These are phyloP conservation scores for Lepus timidus DNA, from an alignment of 2,113 vertebrate species.

Conservation along the genomic window DNA sequence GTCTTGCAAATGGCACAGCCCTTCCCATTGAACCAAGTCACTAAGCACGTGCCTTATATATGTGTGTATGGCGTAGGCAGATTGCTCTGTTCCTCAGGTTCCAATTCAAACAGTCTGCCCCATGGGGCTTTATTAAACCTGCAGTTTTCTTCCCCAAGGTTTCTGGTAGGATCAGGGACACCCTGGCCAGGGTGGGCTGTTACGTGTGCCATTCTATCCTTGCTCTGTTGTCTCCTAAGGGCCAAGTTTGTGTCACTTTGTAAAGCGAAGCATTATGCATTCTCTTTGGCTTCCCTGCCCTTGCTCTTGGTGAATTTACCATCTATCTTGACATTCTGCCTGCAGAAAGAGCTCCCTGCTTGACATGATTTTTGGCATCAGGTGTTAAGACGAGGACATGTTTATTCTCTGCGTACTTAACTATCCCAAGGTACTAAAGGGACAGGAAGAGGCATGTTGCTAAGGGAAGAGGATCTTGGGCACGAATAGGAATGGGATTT, in stretches of 20 bases:
- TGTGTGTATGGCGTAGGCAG: accelerated
- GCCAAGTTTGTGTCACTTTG: not conserved
- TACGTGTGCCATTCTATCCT: not conserved
- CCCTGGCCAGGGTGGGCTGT: too few relatives aligned
- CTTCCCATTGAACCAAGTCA: too few relatives aligned
- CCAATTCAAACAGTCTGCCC: too few relatives aligned
- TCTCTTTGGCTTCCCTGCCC: not conserved
- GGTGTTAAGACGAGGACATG: not conserved
- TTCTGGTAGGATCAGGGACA: not conserved
- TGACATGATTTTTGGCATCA: not conserved
- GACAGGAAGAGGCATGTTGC: not conserved
- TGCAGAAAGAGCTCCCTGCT: not conserved
- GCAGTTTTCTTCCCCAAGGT: not conserved
- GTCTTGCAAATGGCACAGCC: not conserved
- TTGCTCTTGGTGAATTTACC: not conserved
- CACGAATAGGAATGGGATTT: not conserved
- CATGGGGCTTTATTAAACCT: accelerated
- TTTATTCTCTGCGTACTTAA: not conserved
- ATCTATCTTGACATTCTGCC: not conserved
- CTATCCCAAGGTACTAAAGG: not conserved
- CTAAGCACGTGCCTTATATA: accelerated
- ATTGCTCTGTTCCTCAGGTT: not conserved
- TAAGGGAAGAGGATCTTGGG: not conserved
- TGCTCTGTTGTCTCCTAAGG: not conserved
- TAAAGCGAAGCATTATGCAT: not conserved